These are phyloP conservation scores for Saguinus imperator DNA, from an alignment of 2,113 vertebrate species.

Conservation along the genomic window DNA sequence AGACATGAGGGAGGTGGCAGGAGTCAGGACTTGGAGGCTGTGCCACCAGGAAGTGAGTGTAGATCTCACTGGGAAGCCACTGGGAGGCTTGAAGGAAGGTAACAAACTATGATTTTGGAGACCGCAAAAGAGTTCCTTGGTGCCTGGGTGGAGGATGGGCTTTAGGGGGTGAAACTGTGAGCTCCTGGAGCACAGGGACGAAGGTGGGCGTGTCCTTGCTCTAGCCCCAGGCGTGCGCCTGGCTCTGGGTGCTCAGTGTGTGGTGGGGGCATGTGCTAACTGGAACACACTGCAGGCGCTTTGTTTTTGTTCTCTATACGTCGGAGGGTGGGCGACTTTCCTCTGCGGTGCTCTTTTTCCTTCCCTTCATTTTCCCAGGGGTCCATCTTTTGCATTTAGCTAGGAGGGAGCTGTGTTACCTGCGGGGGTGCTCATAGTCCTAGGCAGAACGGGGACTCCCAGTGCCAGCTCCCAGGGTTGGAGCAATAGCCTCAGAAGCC, in stretches of 20 bases:
- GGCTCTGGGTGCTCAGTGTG: no score
- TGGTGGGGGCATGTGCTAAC: not conserved
- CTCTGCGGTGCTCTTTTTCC: not conserved
- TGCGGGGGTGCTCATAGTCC: not conserved
- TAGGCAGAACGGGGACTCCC: not conserved
- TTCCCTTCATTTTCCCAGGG: not conserved
- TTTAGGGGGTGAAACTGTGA: not conserved
- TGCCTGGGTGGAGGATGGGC: not conserved
- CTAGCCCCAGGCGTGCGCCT: not conserved
- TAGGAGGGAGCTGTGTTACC: not conserved
- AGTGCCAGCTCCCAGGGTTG: not conserved
- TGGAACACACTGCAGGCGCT: no score
- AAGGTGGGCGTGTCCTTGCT: rapidly evolving
- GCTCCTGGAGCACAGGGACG: not conserved
- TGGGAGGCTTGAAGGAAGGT: not conserved
- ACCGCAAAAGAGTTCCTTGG: not conserved
- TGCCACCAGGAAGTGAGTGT: not conserved
- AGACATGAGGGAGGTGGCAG: rapidly evolving
- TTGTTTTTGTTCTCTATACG: not conserved
- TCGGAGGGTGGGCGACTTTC: rapidly evolving
- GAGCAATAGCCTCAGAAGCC: not conserved
- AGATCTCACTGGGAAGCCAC: not conserved
- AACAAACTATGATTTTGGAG: not conserved
- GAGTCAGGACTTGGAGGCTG: no score
- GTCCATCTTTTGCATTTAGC: not conserved